Conservation (phyloP, 2,888 invertebrate species). For the Polydrusus pterygomalis region DNA sequence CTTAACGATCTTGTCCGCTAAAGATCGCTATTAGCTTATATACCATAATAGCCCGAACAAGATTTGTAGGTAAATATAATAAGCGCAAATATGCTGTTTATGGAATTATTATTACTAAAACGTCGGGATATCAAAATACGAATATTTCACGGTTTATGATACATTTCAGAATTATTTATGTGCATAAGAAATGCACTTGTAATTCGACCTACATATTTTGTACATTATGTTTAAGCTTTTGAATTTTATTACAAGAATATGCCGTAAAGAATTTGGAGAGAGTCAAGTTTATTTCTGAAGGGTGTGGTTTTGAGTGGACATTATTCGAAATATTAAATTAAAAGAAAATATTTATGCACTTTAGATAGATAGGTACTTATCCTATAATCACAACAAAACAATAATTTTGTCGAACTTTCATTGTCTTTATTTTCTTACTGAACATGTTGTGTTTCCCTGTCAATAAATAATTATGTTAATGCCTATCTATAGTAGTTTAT, state of each 20-base stretch:
- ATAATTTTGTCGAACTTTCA: too few relatives aligned
- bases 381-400: too few relatives aligned
- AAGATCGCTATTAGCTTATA: conserved; percentile 16
- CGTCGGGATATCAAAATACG: conserved; percentile 44
- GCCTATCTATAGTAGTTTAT: too few relatives aligned
- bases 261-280: background rate
- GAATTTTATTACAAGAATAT: conserved; percentile 15
- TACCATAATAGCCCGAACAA: conserved; percentile 10
- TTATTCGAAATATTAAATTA: too few relatives aligned
- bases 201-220: conserved; percentile 39
- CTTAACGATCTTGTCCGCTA: background rate
- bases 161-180: conserved; percentile 34
- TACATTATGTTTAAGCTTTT: conserved; percentile 32
- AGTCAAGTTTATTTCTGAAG: background rate
- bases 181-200: conserved; percentile 39
- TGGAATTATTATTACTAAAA: conserved; percentile 46
- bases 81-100: conserved; percentile 32
- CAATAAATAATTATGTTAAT: too few relatives aligned
- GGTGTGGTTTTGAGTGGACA: background rate
- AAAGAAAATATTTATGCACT: too few relatives aligned
- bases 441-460: too few relatives aligned
- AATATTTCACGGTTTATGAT: conserved; percentile 29
- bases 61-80: conserved; percentile 35
- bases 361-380: too few relatives aligned
- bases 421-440: too few relatives aligned